phyloP scores from a whole-genome alignment of 2,888 invertebrate genomes.

The Drosophila fungiperda region DNA sequence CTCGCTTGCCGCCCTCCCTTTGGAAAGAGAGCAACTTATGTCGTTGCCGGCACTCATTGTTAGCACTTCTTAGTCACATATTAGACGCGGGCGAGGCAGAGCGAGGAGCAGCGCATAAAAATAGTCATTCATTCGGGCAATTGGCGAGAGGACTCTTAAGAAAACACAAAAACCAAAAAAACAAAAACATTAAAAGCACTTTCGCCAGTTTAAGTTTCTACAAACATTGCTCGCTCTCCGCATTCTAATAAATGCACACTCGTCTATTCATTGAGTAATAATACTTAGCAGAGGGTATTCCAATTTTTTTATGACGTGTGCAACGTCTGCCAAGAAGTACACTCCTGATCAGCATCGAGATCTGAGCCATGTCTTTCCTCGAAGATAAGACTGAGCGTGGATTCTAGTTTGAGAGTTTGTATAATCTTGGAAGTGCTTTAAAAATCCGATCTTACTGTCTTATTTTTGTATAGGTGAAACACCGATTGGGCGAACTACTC shows the following conservation, averaged over 20 bases:
- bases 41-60: constrained; percentile 44
- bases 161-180: constrained; percentile 8
- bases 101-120: constrained; percentile 38
- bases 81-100: constrained; percentile 27
- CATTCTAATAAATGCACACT: constrained; percentile 32
- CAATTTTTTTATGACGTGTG: not conserved
- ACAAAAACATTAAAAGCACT: constrained; percentile 65
- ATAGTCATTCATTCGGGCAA: constrained; percentile 60
- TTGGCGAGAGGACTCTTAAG: constrained; percentile 22
- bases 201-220: constrained; percentile 51
- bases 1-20: not conserved
- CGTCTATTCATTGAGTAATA: constrained; percentile 63
- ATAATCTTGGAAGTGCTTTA: not conserved
- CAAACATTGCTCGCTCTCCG: constrained; percentile 27
- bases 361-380: not conserved
- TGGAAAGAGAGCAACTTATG: not conserved
- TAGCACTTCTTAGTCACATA: constrained; percentile 49
- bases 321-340: not conserved
- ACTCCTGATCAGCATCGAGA: not conserved
- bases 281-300: not conserved
- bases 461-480: constrained; percentile 18
- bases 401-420: not conserved
- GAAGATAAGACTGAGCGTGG: not conserved
- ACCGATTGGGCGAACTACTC: constrained; percentile 34
- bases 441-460: not conserved